Evolutionary conservation across 2,888 invertebrate genomes (phyloP).

Genomic region (Xanthorhoe designata): DNA sequence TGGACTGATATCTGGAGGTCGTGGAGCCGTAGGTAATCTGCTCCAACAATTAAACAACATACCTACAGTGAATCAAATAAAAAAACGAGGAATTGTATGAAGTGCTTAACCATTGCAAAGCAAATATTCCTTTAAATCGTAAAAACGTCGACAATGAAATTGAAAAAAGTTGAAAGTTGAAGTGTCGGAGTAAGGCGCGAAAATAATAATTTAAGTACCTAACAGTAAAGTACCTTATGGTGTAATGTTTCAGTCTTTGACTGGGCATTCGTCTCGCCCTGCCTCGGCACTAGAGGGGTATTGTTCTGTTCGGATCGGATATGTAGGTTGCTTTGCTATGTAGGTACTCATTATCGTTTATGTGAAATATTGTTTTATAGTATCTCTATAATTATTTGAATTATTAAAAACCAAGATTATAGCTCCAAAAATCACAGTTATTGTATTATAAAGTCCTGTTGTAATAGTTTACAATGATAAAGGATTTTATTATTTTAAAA

Average conservation of each 20-base stretch:
- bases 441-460: no score
- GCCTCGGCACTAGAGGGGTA: slow-evolving; percentile 42
- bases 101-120: slow-evolving; percentile 50
- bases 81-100: slow-evolving; percentile 15
- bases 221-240: slow-evolving; percentile 47
- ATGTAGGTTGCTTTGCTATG: no score
- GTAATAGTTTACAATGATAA: no score
- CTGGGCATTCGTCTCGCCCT: slow-evolving; percentile 58
- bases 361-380: slow-evolving; percentile 14
- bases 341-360: slow-evolving; percentile 34
- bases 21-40: neutral
- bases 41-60: slow-evolving; percentile 26
- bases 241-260: slow-evolving; percentile 61
- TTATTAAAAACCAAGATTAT: neutral
- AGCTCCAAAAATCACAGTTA: neutral
- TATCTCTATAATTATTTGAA: neutral
- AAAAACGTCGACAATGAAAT: slow-evolving; percentile 60
- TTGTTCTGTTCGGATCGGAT: slow-evolving; percentile 39
- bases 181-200: slow-evolving; percentile 58
- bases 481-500: no score
- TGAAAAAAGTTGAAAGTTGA: slow-evolving; percentile 57
- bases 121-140: slow-evolving; percentile 56
- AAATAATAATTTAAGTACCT: slow-evolving; percentile 65
- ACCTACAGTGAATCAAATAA: slow-evolving; percentile 1
- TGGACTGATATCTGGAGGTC: slow-evolving; percentile 50